phyloP scores from a whole-genome alignment of 1,140 invertebrate species.

The Scaptomyza montana region DNA sequence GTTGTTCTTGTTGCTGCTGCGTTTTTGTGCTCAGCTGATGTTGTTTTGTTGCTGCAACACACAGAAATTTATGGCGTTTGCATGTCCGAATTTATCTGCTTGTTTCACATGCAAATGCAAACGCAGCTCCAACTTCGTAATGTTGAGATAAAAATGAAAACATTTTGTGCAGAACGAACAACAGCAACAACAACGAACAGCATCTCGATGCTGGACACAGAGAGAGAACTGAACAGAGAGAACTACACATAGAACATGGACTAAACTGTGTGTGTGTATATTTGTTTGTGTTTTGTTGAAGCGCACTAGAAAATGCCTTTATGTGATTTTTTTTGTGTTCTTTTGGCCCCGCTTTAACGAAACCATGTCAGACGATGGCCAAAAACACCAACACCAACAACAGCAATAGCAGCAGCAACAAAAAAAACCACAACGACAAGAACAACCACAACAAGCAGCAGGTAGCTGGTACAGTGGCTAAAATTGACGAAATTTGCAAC shows the following conservation, averaged over 20 bases:
- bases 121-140: slow-evolving; percentile 68
- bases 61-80: slow-evolving; percentile 77
- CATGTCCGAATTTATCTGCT: slow-evolving; percentile 81
- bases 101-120: slow-evolving; percentile 80
- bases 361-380: slow-evolving; percentile 63
- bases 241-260: slow-evolving; percentile 48
- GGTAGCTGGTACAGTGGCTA: slow-evolving; percentile 30
- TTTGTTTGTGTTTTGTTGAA: background rate
- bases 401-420: background rate
- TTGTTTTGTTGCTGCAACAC: background rate
- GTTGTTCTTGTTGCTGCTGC: slow-evolving; percentile 9
- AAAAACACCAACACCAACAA: slow-evolving; percentile 12
- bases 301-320: slow-evolving; percentile 54
- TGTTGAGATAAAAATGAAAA: slow-evolving; percentile 80
- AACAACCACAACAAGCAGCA: slow-evolving; percentile 12
- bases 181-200: slow-evolving; percentile 3
- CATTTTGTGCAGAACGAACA: slow-evolving; percentile 55
- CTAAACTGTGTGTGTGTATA: slow-evolving; percentile 8
- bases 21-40: no score
- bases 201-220: no score
- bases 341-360: slow-evolving; percentile 51
- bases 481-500: background rate
- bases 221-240: background rate
- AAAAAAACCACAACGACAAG: background rate
- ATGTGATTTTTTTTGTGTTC: slow-evolving; percentile 62